Conservation (phyloP, 2,888 invertebrate species). For the Hymenopus coronatus region DNA sequence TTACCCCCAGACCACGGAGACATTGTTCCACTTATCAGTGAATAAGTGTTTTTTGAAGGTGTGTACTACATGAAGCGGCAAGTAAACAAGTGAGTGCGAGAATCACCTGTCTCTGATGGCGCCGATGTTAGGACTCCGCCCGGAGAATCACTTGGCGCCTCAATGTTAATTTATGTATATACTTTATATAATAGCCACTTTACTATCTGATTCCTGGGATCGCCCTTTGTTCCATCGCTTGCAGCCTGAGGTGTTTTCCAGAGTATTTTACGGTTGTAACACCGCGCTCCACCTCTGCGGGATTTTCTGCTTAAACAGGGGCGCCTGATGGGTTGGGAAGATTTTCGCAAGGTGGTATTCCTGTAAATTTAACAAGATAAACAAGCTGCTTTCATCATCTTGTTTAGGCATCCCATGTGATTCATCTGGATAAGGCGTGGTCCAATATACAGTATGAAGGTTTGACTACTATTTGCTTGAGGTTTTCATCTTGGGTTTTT, state of each 20-base stretch:
- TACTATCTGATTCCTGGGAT: not conserved
- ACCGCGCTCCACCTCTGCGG: not conserved
- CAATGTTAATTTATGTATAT: not conserved
- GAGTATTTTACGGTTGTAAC: not conserved
- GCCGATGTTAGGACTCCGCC: not conserved
- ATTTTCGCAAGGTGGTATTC: not conserved
- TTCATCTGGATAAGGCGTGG: too few relatives aligned
- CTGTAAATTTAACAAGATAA: too few relatives aligned
- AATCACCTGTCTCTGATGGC: not conserved
- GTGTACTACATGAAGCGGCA: too few relatives aligned
- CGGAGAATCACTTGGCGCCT: not conserved
- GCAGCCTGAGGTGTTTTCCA: not conserved
- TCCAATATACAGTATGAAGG: too few relatives aligned
- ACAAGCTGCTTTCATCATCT: too few relatives aligned
- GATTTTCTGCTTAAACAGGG: not conserved
- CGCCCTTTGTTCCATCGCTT: not conserved
- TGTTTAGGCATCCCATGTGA: too few relatives aligned
- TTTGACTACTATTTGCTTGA: too few relatives aligned
- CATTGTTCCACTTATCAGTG: too few relatives aligned
- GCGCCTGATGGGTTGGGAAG: not conserved
- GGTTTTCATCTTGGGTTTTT: too few relatives aligned
- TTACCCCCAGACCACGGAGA: too few relatives aligned
- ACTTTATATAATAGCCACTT: not conserved
- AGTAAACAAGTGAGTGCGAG: not conserved
- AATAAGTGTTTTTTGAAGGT: too few relatives aligned